Evolutionary conservation across 35 echinoderm and acorn worm species (phyloP).

Genomic region (Amphiura filiformis): DNA sequence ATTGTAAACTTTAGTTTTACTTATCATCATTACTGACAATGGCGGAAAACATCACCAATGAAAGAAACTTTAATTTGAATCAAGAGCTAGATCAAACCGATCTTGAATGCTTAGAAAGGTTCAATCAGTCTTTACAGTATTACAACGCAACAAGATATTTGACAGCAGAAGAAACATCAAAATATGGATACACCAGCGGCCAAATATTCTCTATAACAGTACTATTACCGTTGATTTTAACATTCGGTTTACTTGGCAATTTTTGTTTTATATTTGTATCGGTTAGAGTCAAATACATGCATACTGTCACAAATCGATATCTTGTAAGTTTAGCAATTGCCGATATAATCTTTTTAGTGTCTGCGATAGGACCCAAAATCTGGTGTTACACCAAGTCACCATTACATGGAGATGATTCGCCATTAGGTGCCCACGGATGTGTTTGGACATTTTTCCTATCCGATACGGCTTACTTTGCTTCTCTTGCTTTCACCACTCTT

Average conservation of each 20-base stretch:
- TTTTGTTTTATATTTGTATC: conserved; percentile 80
- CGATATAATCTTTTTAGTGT: conserved; percentile 68
- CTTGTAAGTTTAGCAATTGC: conserved; percentile 74
- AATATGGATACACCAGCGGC: conserved; percentile 21
- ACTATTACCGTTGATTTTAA: conserved; percentile 47
- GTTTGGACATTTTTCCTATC: not conserved
- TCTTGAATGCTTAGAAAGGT: too few species aligned
- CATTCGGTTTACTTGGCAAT: conserved; percentile 64
- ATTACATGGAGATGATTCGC: not conserved
- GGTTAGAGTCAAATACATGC: conserved; percentile 59
- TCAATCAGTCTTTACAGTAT: too few species aligned
- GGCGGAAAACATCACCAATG: too few species aligned
- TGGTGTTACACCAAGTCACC: conserved; percentile 50
- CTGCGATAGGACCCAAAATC: conserved; percentile 77
- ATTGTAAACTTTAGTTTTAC: too few species aligned
- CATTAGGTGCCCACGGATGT: not conserved
- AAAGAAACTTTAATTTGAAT: too few species aligned
- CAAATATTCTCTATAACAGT: conserved; percentile 17
- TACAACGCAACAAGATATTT: too few species aligned
- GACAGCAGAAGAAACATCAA: too few species aligned
- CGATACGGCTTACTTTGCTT: not conserved
- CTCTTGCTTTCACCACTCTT: not conserved
- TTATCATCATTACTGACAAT: too few species aligned
- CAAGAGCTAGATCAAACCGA: too few species aligned
- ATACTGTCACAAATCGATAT: conserved; percentile 84